A percentile compares a stretch with the other conserved stretches of the same genome.
Evolutionary conservation across 2,888 invertebrate species (phyloP).

Genomic region (Cheilosia vulpina): DNA sequence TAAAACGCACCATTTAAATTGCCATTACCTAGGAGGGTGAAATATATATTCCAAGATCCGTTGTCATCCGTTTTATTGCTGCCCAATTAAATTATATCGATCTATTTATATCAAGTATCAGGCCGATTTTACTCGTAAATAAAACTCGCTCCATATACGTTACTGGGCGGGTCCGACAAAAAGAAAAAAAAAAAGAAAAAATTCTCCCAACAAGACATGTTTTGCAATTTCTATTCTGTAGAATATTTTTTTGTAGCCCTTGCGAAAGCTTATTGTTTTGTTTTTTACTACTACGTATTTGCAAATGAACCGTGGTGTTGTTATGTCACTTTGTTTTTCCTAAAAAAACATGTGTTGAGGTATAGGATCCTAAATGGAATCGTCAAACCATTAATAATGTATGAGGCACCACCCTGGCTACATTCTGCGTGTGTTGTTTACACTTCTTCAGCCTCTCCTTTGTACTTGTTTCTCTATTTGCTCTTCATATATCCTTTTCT

Average conservation of each 20-base stretch:
- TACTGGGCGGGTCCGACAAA: too few relatives aligned
- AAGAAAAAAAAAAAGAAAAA: too few relatives aligned
- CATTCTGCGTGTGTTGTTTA: constrained; percentile 60
- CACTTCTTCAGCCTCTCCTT: constrained; percentile 20
- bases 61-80: too few relatives aligned
- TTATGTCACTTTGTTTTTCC: constrained; percentile 13
- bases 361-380: constrained; percentile 33
- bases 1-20: too few relatives aligned
- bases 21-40: too few relatives aligned
- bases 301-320: constrained; percentile 26
- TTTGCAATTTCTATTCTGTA: too few relatives aligned
- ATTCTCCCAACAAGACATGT: too few relatives aligned
- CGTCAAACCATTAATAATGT: constrained; percentile 64
- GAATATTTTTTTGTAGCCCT: not conserved
- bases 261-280: constrained; percentile 4
- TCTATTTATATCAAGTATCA: too few relatives aligned
- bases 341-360: not conserved
- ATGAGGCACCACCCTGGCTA: constrained; percentile 37
- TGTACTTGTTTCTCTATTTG: not conserved
- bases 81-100: too few relatives aligned
- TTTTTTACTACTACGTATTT: constrained; percentile 15
- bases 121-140: too few relatives aligned
- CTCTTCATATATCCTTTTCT: constrained; percentile 16
- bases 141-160: too few relatives aligned
- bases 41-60: too few relatives aligned